Evolutionary conservation across 2,888 invertebrate genomes (phyloP).

Genomic region (Eilema depressum): DNA sequence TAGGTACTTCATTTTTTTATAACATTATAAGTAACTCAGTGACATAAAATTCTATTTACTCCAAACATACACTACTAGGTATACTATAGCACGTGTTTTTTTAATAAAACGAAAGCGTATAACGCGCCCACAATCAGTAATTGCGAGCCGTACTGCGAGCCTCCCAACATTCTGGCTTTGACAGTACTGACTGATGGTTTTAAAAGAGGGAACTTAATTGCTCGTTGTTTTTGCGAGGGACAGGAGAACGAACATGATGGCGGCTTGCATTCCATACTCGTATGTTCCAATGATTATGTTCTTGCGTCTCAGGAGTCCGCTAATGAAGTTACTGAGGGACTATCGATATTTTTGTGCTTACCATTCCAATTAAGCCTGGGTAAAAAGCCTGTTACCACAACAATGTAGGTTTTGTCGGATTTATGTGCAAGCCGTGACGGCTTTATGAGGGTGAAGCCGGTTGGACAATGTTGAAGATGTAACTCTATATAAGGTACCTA

Average conservation of each 20-base stretch:
- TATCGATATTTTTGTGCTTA: not conserved
- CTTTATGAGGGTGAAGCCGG: not conserved
- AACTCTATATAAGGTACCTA: not conserved
- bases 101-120: not conserved
- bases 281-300: slow-evolving; percentile 5
- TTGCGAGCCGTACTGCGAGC: not conserved
- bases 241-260: not conserved
- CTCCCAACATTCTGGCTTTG: slow-evolving; percentile 19
- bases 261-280: not conserved
- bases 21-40: too few relatives aligned
- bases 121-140: not conserved
- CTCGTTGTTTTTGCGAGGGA: slow-evolving; percentile 20
- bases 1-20: too few relatives aligned
- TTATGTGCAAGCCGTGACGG: not conserved
- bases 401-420: not conserved
- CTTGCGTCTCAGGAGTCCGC: not conserved
- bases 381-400: not conserved
- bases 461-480: not conserved
- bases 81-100: not conserved
- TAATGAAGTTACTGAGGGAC: slow-evolving; percentile 6
- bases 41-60: not conserved
- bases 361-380: not conserved
- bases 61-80: too few relatives aligned
- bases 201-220: slow-evolving; percentile 32
- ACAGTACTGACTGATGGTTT: slow-evolving; percentile 30